These are phyloP conservation scores for Tadarida brasiliensis DNA, from an alignment of 2,797 vertebrate genomes.

Conservation along the genomic window DNA sequence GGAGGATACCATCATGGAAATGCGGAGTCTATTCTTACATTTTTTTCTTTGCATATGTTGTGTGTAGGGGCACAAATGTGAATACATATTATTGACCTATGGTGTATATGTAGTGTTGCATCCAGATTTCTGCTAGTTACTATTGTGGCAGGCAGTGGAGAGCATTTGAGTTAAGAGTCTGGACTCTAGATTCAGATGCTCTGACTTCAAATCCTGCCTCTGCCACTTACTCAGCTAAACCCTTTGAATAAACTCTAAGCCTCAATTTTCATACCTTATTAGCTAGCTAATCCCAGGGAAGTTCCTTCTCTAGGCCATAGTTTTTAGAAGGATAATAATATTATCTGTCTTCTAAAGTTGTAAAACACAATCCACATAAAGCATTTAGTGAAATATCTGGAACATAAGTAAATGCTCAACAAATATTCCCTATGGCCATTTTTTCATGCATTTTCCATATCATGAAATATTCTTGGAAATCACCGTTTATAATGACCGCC, in stretches of 20 bases:
- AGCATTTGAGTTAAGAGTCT: background rate
- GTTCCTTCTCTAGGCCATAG: background rate
- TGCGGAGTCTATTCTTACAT: background rate
- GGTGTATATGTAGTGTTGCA: background rate
- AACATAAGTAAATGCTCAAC: background rate
- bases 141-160: background rate
- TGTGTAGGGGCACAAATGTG: background rate
- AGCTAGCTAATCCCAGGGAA: background rate
- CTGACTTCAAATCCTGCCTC: background rate
- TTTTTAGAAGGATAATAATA: background rate
- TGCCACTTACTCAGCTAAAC: background rate
- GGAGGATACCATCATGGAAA: background rate
- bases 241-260: background rate
- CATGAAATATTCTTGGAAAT: constrained; percentile 38
- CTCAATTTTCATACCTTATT: background rate
- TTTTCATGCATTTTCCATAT: background rate
- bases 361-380: constrained; percentile 1
- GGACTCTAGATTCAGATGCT: background rate
- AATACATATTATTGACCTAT: background rate
- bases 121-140: background rate
- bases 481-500: background rate
- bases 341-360: background rate
- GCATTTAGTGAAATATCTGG: background rate
- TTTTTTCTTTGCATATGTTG: background rate
- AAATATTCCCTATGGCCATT: background rate